phyloP scores from a whole-genome alignment of 1,140 invertebrate species.

The Phthorimaea operculella region DNA sequence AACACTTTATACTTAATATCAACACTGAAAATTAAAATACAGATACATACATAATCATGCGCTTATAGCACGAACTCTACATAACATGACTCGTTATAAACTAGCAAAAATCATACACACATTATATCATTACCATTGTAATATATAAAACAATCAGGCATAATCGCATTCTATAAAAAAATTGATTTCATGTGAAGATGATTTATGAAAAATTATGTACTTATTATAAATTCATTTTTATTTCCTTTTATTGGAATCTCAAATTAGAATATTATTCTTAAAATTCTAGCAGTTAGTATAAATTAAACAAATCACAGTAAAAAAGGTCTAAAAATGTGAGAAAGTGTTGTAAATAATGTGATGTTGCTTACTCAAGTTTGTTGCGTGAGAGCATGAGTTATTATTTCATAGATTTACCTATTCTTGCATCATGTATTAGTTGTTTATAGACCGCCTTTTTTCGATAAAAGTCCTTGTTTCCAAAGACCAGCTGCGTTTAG shows the following conservation, averaged over 20 bases:
- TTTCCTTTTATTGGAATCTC: conserved; percentile 46
- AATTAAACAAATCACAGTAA: conserved; percentile 64
- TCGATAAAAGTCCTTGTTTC: too few relatives aligned
- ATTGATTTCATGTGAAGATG: conserved; percentile 24
- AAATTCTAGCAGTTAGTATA: conserved; percentile 21
- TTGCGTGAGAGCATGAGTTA: too few relatives aligned
- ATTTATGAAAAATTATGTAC: conserved; percentile 33
- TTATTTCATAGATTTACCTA: too few relatives aligned
- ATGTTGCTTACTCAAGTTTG: conserved; percentile 18
- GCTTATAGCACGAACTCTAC: conserved; percentile 60
- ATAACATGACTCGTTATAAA: conserved; percentile 44
- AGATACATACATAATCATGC: conserved; percentile 53
- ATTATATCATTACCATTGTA: conserved; percentile 15
- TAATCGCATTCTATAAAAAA: conserved; percentile 11
- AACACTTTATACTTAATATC: conserved; percentile 43
- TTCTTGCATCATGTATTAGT: too few relatives aligned
- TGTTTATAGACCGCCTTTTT: too few relatives aligned
- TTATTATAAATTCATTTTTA: conserved; percentile 33
- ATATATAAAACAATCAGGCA: conserved; percentile 42
- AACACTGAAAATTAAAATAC: conserved; percentile 56
- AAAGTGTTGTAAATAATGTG: conserved; percentile 29
- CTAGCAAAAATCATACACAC: conserved; percentile 37
- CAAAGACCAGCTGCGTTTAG: too few relatives aligned
- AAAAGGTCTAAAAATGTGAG: conserved; percentile 32
- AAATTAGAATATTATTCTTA: conserved; percentile 37